These are phyloP conservation scores for Amphimallon solstitiale DNA, from an alignment of 2,888 invertebrate genomes.

Conservation along the genomic window DNA sequence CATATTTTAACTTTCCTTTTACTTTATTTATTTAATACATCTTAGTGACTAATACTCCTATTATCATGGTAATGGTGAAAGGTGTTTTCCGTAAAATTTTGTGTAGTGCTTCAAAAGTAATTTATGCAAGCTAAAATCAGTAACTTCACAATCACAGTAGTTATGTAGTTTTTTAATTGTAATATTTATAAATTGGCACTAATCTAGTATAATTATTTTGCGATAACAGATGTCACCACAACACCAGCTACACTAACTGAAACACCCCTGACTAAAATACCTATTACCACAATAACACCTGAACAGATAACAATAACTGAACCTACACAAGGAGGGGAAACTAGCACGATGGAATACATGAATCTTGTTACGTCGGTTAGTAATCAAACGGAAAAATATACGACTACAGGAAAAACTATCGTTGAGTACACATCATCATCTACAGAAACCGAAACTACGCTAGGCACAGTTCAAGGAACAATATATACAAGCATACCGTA, in stretches of 20 bases:
- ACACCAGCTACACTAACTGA: slow-evolving; percentile 63
- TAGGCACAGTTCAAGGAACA: neutral
- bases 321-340: slow-evolving; percentile 31
- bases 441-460: neutral
- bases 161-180: slow-evolving; percentile 5
- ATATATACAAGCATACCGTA: slow-evolving; percentile 32
- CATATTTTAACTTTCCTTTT: neutral
- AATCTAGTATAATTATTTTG: slow-evolving; percentile 52
- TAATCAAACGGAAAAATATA: neutral
- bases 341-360: slow-evolving; percentile 30
- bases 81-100: neutral
- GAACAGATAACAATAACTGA: slow-evolving; percentile 40
- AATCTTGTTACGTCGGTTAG: slow-evolving; percentile 16
- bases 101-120: neutral
- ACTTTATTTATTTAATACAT: neutral
- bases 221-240: slow-evolving; percentile 62
- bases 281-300: slow-evolving; percentile 41
- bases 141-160: slow-evolving; percentile 6
- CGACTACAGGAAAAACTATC: neutral
- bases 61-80: too few relatives aligned
- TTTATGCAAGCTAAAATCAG: neutral
- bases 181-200: slow-evolving; percentile 27
- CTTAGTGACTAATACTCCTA: slow-evolving; percentile 7
- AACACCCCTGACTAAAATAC: slow-evolving; percentile 51
- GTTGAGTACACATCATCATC: neutral